Conservation (phyloP, 2,797 vertebrate species). For the Gouania willdenowi region DNA sequence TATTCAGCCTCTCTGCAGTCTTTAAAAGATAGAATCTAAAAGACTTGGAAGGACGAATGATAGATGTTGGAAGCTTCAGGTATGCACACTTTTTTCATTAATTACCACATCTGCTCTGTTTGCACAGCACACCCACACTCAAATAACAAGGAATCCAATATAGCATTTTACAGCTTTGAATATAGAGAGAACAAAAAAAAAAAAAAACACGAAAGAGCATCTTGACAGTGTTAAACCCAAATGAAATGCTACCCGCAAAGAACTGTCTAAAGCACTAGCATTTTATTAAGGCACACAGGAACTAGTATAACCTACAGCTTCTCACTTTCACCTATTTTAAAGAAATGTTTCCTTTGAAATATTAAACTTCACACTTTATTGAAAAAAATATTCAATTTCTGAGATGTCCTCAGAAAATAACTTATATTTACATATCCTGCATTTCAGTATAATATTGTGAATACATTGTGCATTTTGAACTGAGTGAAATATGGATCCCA, state of each 20-base stretch:
- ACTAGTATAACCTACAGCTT: background rate
- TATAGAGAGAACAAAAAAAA: background rate
- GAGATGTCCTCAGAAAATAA: too few species aligned
- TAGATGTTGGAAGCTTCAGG: constrained; percentile 29
- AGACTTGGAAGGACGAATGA: constrained; percentile 14
- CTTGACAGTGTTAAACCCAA: constrained; percentile 13
- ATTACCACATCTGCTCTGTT: constrained; percentile 41
- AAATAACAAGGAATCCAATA: constrained; percentile 7
- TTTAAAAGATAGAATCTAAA: constrained; percentile 11
- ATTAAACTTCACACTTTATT: too few species aligned
- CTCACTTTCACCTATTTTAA: too few species aligned
- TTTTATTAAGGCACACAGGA: constrained; percentile 5
- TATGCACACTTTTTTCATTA: constrained; percentile 37
- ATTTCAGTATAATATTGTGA: too few species aligned
- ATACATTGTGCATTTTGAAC: too few species aligned
- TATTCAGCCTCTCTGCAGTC: background rate
- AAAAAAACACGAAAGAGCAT: constrained; percentile 5
- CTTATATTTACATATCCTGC: too few species aligned
- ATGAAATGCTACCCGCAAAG: constrained; percentile 12
- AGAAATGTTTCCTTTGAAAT: too few species aligned
- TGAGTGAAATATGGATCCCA: background rate
- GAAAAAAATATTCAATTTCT: too few species aligned
- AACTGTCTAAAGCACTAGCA: constrained; percentile 6
- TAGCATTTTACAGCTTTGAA: constrained; percentile 15
- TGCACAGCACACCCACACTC: constrained; percentile 18